These are phyloP conservation scores for Conistra vaccinii DNA, from an alignment of 2,888 invertebrate genomes.

Conservation along the genomic window DNA sequence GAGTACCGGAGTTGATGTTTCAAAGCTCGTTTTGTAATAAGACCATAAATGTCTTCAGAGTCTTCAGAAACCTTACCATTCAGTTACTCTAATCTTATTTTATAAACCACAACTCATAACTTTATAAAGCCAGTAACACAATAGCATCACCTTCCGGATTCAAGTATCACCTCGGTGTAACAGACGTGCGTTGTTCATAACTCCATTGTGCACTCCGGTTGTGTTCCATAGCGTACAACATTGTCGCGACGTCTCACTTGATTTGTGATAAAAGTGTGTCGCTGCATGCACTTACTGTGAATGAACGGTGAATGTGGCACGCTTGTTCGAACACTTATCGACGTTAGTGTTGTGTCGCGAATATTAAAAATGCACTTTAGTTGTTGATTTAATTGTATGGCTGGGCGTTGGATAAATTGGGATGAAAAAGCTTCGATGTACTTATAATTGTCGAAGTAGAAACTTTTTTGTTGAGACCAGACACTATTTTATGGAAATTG, in stretches of 20 bases:
- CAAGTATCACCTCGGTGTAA: constrained; percentile 61
- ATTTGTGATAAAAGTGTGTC: constrained; percentile 79
- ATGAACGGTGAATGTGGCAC: constrained; percentile 59
- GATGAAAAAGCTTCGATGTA: not conserved
- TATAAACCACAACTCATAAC: not conserved
- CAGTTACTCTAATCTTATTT: not conserved
- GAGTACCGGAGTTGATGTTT: too few relatives aligned
- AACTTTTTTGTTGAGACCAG: not conserved
- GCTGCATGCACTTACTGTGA: constrained; percentile 70
- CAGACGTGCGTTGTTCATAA: constrained; percentile 57
- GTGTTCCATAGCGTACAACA: constrained; percentile 69
- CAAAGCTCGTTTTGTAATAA: not conserved
- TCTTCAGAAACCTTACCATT: not conserved
- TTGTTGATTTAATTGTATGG: constrained; percentile 24
- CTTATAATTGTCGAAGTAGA: not conserved
- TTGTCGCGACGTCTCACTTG: constrained; percentile 74
- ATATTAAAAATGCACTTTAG: constrained; percentile 37
- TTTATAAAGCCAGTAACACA: constrained; percentile 35
- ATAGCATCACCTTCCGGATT: constrained; percentile 52
- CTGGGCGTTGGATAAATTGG: not conserved
- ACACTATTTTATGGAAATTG: too few relatives aligned
- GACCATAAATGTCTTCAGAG: not conserved
- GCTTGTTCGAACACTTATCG: constrained; percentile 54
- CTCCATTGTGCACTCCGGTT: constrained; percentile 73
- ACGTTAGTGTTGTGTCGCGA: constrained; percentile 22